Conservation (phyloP, 92 coral and sea anemone species). For the Desmophyllum pertusum region DNA sequence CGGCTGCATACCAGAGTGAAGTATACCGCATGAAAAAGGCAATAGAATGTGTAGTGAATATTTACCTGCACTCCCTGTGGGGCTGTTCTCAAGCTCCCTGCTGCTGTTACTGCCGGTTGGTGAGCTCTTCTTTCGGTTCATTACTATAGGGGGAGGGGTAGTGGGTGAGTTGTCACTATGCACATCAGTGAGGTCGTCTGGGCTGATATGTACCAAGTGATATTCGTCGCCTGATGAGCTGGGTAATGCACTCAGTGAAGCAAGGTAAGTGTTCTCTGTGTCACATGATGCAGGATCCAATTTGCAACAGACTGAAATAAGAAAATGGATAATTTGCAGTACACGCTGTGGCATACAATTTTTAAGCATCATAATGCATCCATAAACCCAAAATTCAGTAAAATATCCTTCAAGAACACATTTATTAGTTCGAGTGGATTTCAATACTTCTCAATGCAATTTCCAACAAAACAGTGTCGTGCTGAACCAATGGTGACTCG, state of each 20-base stretch:
- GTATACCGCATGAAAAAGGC: background rate
- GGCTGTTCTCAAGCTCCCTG: constrained; percentile 29
- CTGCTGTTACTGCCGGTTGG: constrained; percentile 35
- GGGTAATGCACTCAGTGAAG: constrained; percentile 19
- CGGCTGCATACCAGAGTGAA: background rate
- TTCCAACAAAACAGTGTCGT: too few species aligned
- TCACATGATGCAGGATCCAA: background rate
- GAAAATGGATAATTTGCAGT: too few species aligned
- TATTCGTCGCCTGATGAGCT: constrained; percentile 19
- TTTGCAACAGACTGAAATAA: background rate
- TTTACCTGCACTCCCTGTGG: constrained; percentile 24
- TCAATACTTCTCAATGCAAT: too few species aligned
- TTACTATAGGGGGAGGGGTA: constrained; percentile 37
- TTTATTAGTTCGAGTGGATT: too few species aligned
- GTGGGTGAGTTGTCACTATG: background rate
- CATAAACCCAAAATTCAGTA: too few species aligned
- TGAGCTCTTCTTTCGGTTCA: constrained; percentile 46
- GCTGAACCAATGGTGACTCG: too few species aligned
- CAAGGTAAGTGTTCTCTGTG: background rate
- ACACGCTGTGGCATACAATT: too few species aligned
- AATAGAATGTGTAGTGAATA: background rate
- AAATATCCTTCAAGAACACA: too few species aligned
- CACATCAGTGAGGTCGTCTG: constrained; percentile 23
- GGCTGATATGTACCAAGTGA: constrained; percentile 38
- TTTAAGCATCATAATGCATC: too few species aligned